These are phyloP conservation scores for Ceyx melanurus DNA, from an alignment of 2,113 vertebrate species.

Conservation along the genomic window DNA sequence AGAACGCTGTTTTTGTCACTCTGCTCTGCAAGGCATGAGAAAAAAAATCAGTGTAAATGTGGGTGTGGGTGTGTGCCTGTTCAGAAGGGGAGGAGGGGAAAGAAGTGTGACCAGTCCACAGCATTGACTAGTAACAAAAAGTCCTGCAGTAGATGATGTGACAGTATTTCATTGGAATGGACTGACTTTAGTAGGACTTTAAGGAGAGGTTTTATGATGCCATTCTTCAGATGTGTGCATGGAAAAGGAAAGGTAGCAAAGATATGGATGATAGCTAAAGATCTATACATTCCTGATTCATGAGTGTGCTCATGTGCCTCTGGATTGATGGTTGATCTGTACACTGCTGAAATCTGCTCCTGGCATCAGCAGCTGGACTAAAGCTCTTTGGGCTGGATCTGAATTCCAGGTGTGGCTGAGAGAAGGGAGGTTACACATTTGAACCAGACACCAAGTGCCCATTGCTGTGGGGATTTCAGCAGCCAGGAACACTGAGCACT, in stretches of 20 bases:
- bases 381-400: neutral
- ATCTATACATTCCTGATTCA: neutral
- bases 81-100: neutral
- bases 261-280: neutral
- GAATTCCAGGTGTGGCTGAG: neutral
- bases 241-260: neutral
- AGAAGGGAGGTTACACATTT: neutral
- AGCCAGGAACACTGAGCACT: neutral
- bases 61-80: neutral
- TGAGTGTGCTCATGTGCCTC: neutral
- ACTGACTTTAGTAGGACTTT: neutral
- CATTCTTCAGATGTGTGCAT: neutral
- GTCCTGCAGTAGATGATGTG: neutral
- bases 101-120: neutral
- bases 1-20: slow-evolving; percentile 83
- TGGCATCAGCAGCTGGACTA: neutral
- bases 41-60: neutral
- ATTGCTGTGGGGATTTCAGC: neutral
- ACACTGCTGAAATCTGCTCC: rapidly evolving
- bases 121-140: neutral
- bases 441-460: neutral
- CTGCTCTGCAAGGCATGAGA: slow-evolving; percentile 75
- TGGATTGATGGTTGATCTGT: neutral
- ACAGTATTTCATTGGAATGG: neutral
- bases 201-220: neutral